Conservation (phyloP, 1,140 invertebrate genomes). For the Pomacea maculata region DNA sequence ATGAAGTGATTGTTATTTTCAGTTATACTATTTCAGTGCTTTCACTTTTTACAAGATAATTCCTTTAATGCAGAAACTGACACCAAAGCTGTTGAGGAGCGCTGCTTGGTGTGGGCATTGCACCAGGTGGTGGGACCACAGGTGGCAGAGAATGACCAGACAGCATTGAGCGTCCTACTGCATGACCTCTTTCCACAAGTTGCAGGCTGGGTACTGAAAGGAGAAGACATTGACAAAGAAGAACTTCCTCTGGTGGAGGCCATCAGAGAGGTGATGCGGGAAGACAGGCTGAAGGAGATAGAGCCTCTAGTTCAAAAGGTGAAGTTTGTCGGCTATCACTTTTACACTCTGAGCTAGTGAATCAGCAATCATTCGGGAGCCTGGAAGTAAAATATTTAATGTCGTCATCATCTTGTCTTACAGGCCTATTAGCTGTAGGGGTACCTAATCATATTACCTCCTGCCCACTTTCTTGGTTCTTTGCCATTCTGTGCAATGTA, state of each 20-base stretch:
- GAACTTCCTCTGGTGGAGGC: slow-evolving; percentile 42
- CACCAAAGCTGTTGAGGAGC: slow-evolving; percentile 44
- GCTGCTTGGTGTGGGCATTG: slow-evolving; percentile 51
- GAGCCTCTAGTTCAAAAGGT: slow-evolving; percentile 55
- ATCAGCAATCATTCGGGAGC: too few relatives aligned
- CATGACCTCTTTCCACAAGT: slow-evolving; percentile 56
- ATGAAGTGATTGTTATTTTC: not conserved
- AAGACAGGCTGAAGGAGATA: slow-evolving; percentile 50
- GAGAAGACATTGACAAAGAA: slow-evolving; percentile 28
- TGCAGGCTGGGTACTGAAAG: slow-evolving; percentile 28
- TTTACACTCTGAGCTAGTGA: too few relatives aligned
- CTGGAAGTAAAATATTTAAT: too few relatives aligned
- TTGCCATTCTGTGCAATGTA: too few relatives aligned
- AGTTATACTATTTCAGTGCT: not conserved
- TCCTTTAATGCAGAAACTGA: slow-evolving; percentile 16
- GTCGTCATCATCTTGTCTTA: too few relatives aligned
- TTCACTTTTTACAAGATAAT: slow-evolving; percentile 10
- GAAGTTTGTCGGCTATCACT: not conserved
- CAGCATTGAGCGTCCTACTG: slow-evolving; percentile 41
- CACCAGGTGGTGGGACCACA: slow-evolving; percentile 40
- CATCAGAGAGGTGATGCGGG: slow-evolving; percentile 56
- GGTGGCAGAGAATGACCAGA: slow-evolving; percentile 45
- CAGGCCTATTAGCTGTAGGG: too few relatives aligned
- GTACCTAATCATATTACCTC: too few relatives aligned
- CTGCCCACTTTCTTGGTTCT: too few relatives aligned